Evolutionary conservation across 2,888 invertebrate genomes (phyloP), one percentile per base, ranked within the genome.

Genomic region (Tricholauxania praeusta): DNA sequence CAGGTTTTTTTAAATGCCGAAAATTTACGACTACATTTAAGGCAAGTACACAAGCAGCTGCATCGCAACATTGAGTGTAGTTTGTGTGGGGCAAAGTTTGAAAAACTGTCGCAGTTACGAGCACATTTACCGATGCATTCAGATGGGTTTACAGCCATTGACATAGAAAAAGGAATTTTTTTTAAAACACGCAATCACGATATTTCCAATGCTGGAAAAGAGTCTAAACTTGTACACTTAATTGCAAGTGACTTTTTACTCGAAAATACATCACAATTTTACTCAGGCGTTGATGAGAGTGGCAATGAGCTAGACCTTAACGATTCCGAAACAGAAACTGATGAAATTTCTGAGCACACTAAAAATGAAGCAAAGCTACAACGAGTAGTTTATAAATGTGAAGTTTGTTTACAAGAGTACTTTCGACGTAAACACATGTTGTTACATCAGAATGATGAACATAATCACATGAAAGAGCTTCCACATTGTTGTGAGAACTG

Each of bases 401-500:
- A 79, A n/a, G 7, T 85, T n/a, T 87, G 87, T 53, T 76, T 75
- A 5, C 69, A 77, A 7, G 73, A 71, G 10, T 80, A 79, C 15
- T 60, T 71, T 10, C 77, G 81, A 0, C 79, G 82, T 3, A 77
- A 79, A 39, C 78, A 76, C 3, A 79, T 86, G 15, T 72, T 82
- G 2, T 73, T 76, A 14, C 86, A 86, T 78, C 85, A 87, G 72
- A 64, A 80, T 3, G 64, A 62, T 0, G 76, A 79, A 3, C 83
- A 85, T 72, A 71, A 88, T 69, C 87, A 88, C 0, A 86, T 82
- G 19, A 15, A 66, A 62, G 63, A 76, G 2, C 22, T 88, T 6
- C 89, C 89, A 0, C 84, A 87, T 63, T 84, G 88, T 8, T 91
- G 91, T 77, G 85, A 86, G 28, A 83, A 87, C 28, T 91, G 91